Conservation (phyloP, 2,113 vertebrate genomes). For the Catharus bicknelli region DNA sequence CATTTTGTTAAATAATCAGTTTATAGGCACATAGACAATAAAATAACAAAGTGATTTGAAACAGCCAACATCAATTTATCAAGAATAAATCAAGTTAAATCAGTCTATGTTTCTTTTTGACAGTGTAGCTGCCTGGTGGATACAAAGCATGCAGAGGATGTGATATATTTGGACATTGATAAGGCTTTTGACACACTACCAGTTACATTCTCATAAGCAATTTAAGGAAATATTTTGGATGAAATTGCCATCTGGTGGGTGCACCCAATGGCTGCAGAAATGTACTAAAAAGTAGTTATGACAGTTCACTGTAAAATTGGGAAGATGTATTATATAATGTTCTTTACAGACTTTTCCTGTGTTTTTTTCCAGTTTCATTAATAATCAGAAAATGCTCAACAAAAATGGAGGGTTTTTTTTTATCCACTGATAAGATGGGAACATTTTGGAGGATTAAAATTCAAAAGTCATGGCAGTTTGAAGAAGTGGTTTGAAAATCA, state of each 20-base stretch:
- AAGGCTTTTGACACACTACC: conserved; percentile 9
- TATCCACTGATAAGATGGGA: not conserved
- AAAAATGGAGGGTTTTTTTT: not conserved
- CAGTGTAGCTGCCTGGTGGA: not conserved
- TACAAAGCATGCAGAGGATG: not conserved
- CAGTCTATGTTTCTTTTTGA: not conserved
- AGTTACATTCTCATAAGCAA: not conserved
- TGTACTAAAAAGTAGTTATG: not conserved
- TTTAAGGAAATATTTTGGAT: conserved; percentile 6
- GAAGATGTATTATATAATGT: not conserved
- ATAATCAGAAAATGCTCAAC: not conserved
- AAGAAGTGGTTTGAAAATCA: not conserved
- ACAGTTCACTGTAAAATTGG: not conserved
- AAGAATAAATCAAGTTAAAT: not conserved
- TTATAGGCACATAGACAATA: not conserved
- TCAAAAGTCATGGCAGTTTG: not conserved
- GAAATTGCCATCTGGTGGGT: conserved; percentile 38
- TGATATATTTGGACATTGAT: not conserved
- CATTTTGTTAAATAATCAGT: not conserved
- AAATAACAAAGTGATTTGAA: not conserved
- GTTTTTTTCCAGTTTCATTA: not conserved
- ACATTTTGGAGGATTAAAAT: conserved; percentile 1
- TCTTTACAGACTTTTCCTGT: not conserved
- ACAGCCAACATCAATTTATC: not conserved
- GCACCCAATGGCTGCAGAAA: conserved; percentile 23